A percentile compares a stretch with the other conserved stretches of the same genome.
These are phyloP conservation scores for Trachelus iudaicus DNA, from an alignment of 2,888 invertebrate species.

Conservation along the genomic window DNA sequence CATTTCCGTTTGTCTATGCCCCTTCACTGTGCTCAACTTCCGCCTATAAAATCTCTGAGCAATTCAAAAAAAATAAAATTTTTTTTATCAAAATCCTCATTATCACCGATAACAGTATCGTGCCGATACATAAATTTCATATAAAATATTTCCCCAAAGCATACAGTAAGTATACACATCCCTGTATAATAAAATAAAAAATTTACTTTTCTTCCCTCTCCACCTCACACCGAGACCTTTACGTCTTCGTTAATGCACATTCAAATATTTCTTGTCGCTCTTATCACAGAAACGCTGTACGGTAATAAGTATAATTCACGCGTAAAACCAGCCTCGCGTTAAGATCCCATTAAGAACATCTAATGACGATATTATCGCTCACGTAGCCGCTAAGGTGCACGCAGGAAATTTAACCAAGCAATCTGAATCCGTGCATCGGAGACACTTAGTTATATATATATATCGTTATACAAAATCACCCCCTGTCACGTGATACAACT, in stretches of 20 bases:
- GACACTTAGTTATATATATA: background rate
- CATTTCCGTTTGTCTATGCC: too few relatives aligned
- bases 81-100: too few relatives aligned
- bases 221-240: background rate
- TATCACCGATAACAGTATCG: too few relatives aligned
- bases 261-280: background rate
- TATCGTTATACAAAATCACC: too few relatives aligned
- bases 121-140: too few relatives aligned
- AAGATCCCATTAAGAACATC: constrained; percentile 50
- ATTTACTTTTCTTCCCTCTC: background rate
- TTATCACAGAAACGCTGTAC: background rate
- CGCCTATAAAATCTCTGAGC: fast-evolving
- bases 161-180: too few relatives aligned
- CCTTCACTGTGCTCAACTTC: too few relatives aligned
- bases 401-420: constrained; percentile 44
- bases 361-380: constrained; percentile 42
- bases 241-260: background rate
- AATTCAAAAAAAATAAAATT: too few relatives aligned
- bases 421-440: constrained; percentile 25
- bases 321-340: constrained; percentile 39
- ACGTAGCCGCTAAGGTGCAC: constrained; percentile 31
- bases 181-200: background rate
- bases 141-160: too few relatives aligned
- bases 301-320: constrained; percentile 45
- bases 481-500: too few relatives aligned